Evolutionary conservation across 2,113 vertebrate species (phyloP).

Genomic region (Sorex fumeus): DNA sequence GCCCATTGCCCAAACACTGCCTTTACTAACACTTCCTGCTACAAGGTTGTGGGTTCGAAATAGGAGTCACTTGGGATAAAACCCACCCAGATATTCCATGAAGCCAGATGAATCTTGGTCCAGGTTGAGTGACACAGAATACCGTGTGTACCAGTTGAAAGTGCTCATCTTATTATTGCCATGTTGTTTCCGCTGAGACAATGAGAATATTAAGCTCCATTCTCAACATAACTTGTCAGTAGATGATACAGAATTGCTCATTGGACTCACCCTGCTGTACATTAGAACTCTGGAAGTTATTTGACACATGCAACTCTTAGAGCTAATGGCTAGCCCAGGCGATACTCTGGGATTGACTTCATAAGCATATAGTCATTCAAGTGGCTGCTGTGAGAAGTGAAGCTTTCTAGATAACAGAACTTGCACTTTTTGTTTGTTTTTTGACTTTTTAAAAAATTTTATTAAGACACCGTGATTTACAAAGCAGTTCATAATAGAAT

Average conservation of each 20-base stretch:
- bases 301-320: not conserved
- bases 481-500: too few relatives aligned
- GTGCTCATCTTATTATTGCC: not conserved
- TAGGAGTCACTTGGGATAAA: slow-evolving; percentile 39
- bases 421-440: not conserved
- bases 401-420: slow-evolving; percentile 17
- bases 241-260: not conserved
- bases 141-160: not conserved
- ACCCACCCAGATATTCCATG: slow-evolving; percentile 17
- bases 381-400: slow-evolving; percentile 19
- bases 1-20: slow-evolving; percentile 50
- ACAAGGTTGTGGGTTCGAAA: slow-evolving; percentile 10
- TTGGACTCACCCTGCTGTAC: too few relatives aligned
- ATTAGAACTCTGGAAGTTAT: not conserved
- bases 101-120: slow-evolving; percentile 41
- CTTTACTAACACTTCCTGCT: slow-evolving; percentile 52
- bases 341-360: not conserved
- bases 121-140: not conserved
- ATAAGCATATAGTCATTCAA: slow-evolving; percentile 37
- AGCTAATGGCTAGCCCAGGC: not conserved
- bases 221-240: not conserved
- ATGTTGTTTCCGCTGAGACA: too few relatives aligned
- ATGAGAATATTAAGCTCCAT: not conserved
- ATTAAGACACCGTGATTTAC: too few relatives aligned
- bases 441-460: too few relatives aligned